Percentiles rank a stretch among this genome's conserved stretches.
Conservation (phyloP, 2,797 vertebrate genomes). For the Anableps anableps region DNA sequence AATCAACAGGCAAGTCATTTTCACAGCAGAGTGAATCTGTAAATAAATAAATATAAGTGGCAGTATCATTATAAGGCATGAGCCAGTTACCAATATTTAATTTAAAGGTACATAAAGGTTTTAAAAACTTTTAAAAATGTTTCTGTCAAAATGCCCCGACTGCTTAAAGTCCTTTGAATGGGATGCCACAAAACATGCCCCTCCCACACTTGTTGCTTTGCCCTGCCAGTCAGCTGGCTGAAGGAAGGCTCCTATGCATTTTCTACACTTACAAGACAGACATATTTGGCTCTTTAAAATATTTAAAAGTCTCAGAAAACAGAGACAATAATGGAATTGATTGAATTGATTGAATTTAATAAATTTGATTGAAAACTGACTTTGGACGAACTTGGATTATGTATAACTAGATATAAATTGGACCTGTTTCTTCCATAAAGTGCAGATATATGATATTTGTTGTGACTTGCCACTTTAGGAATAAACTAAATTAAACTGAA, state of each 20-base stretch:
- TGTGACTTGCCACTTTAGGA: neutral
- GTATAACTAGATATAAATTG: neutral
- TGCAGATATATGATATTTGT: neutral
- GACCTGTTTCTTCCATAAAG: neutral
- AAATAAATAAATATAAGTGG: neutral
- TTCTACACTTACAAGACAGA: neutral
- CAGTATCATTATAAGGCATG: neutral
- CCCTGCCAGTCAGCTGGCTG: neutral
- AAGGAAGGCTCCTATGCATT: neutral
- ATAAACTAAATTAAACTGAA: neutral
- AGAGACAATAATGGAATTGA: neutral
- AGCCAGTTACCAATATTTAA: neutral
- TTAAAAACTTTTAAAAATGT: neutral
- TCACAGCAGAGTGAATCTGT: neutral
- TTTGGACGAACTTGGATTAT: neutral
- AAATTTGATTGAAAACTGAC: neutral
- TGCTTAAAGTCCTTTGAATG: neutral
- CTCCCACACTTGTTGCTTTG: neutral
- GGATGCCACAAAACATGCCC: neutral
- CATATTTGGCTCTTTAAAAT: neutral
- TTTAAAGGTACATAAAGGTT: neutral
- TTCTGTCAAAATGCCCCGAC: neutral
- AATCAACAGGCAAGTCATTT: neutral
- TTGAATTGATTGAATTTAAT: neutral
- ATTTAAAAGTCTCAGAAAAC: neutral